Evolutionary conservation across 2,797 vertebrate species (phyloP).

Genomic region (Morus bassanus): DNA sequence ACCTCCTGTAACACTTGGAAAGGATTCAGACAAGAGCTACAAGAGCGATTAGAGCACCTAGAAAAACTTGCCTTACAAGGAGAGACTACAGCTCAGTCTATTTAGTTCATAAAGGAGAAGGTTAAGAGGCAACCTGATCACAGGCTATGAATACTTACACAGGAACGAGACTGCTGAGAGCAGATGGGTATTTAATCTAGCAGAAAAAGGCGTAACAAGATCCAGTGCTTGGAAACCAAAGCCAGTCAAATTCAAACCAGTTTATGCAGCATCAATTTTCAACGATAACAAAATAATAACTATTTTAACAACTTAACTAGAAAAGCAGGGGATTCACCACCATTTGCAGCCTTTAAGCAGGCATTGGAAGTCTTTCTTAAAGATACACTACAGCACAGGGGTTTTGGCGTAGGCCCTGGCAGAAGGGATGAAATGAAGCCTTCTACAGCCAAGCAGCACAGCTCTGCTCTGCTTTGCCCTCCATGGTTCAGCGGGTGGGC

Average conservation of each 20-base stretch:
- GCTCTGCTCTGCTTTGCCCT: neutral
- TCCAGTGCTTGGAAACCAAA: slow-evolving; percentile 25
- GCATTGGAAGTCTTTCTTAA: neutral
- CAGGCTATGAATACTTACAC: slow-evolving; percentile 13
- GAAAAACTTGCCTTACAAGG: slow-evolving; percentile 49
- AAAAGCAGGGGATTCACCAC: neutral
- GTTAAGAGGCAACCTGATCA: slow-evolving; percentile 57
- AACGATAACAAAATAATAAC: neutral
- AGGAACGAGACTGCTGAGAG: neutral
- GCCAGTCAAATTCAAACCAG: slow-evolving; percentile 29
- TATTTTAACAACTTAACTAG: slow-evolving; percentile 3
- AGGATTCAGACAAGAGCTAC: slow-evolving; percentile 30
- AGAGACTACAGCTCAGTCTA: neutral
- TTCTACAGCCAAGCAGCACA: neutral
- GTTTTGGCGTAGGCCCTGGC: neutral
- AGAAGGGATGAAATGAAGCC: neutral
- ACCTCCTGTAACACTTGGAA: slow-evolving; percentile 22
- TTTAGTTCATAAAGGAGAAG: slow-evolving; percentile 39
- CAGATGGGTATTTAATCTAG: slow-evolving; percentile 63
- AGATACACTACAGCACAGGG: neutral
- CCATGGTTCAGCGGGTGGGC: rapidly evolving
- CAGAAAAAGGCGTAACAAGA: slow-evolving; percentile 31
- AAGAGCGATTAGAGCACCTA: neutral
- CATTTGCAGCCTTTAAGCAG: neutral
- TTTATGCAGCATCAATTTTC: slow-evolving; percentile 25